phyloP scores from a whole-genome alignment of 53 echinoderm and acorn worm genomes.

The Arbacia lixula region DNA sequence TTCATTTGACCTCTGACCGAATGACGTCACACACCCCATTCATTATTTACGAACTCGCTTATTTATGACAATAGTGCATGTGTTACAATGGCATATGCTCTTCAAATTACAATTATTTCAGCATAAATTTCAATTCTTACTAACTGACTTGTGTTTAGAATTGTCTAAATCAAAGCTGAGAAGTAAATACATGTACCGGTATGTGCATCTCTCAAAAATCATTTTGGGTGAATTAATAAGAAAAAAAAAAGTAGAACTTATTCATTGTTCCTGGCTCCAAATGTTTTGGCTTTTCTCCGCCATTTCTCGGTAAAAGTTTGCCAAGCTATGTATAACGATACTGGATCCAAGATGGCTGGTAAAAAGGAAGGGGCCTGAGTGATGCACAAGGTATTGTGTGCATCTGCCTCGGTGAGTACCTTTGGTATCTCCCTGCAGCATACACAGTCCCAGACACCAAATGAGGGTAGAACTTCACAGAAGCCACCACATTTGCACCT shows the following conservation, averaged over 20 bases:
- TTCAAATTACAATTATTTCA: no score
- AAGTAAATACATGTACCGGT: no score
- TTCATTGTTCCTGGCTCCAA: not conserved
- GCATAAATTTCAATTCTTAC: no score
- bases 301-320: not conserved
- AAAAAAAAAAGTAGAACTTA: not conserved
- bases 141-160: no score
- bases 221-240: no score
- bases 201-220: no score
- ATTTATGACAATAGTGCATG: not conserved
- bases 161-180: no score
- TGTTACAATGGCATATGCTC: no score
- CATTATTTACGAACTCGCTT: slow-evolving; percentile 4
- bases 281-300: not conserved
- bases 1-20: slow-evolving; percentile 7
- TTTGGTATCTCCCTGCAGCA: not conserved
- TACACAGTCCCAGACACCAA: not conserved
- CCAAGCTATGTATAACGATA: not conserved
- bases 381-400: not conserved
- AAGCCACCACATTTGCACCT: not conserved
- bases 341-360: not conserved
- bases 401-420: not conserved
- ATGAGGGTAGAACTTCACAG: not conserved
- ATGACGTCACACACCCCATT: slow-evolving; percentile 11
- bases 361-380: not conserved